phyloP scores from a whole-genome alignment of 2,888 invertebrate species.

The Neria commutata region DNA sequence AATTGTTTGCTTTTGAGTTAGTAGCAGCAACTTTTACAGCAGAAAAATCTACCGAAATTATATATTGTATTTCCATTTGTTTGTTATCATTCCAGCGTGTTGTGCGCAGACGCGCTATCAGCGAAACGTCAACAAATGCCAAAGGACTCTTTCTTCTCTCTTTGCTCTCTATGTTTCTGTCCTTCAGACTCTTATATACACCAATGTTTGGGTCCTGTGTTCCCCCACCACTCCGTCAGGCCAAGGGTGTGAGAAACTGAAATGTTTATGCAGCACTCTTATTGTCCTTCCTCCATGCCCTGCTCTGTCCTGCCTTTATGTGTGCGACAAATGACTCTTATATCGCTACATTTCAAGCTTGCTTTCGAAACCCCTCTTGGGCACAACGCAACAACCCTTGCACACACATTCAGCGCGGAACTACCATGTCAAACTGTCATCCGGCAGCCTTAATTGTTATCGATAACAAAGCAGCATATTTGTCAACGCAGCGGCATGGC shows the following conservation, averaged over 20 bases:
- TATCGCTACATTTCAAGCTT: conserved; percentile 4
- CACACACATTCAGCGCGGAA: background rate
- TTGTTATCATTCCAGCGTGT: conserved; percentile 29
- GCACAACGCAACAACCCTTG: conserved; percentile 6
- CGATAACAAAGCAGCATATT: conserved; percentile 2
- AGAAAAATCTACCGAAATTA: too few relatives aligned
- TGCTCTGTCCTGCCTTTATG: too few relatives aligned
- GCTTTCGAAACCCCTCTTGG: conserved; percentile 6
- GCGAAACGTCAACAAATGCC: background rate
- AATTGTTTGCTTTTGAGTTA: too few relatives aligned
- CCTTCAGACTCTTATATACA: background rate
- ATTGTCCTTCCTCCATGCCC: too few relatives aligned
- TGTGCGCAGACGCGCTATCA: conserved; percentile 19
- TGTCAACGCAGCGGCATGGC: conserved; percentile 5
- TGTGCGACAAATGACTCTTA: too few relatives aligned
- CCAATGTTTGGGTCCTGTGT: too few relatives aligned
- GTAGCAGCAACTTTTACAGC: too few relatives aligned
- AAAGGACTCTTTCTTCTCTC: conserved; percentile 3
- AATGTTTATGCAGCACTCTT: too few relatives aligned
- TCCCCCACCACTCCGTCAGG: too few relatives aligned
- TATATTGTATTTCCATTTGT: conserved; percentile 10
- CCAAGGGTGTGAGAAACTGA: too few relatives aligned
- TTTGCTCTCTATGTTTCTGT: background rate
- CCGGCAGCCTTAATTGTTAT: background rate
- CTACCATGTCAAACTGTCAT: background rate